phyloP scores from a whole-genome alignment of 2,113 vertebrate species.

The Philantomba maxwellii region DNA sequence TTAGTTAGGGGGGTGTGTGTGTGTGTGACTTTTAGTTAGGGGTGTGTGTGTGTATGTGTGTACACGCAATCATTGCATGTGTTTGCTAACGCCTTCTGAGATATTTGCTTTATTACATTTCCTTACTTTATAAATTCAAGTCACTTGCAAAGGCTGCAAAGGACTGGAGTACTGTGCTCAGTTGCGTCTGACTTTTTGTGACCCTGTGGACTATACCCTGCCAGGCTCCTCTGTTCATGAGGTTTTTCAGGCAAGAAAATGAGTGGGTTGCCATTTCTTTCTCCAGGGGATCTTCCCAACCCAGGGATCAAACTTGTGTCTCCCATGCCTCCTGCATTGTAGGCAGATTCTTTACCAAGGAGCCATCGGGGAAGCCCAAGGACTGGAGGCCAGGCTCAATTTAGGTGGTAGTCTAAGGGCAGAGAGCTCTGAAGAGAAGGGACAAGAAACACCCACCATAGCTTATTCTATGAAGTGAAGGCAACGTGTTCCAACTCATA shows the following conservation, averaged over 20 bases:
- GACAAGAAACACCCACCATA: background rate
- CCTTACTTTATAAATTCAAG: background rate
- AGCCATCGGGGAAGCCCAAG: background rate
- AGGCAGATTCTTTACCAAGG: background rate
- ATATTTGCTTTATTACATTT: background rate
- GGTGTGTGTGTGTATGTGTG: accelerated
- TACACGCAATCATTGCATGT: accelerated
- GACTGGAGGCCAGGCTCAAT: background rate
- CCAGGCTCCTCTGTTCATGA: background rate
- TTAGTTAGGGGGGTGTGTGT: background rate
- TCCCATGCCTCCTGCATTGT: background rate
- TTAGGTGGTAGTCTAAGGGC: background rate
- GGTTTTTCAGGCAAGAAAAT: background rate
- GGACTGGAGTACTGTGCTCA: background rate
- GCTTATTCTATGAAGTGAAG: background rate
- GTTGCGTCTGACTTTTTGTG: accelerated
- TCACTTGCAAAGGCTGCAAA: background rate
- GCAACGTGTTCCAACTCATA: background rate
- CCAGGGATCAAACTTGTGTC: background rate
- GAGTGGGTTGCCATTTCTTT: background rate
- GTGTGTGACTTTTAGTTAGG: too few relatives aligned
- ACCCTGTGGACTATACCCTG: background rate
- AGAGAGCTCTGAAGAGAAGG: background rate
- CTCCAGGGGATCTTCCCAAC: background rate
- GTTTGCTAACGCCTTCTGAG: background rate